Conservation (phyloP, 2,888 invertebrate species). For the Synergus japonicus region DNA sequence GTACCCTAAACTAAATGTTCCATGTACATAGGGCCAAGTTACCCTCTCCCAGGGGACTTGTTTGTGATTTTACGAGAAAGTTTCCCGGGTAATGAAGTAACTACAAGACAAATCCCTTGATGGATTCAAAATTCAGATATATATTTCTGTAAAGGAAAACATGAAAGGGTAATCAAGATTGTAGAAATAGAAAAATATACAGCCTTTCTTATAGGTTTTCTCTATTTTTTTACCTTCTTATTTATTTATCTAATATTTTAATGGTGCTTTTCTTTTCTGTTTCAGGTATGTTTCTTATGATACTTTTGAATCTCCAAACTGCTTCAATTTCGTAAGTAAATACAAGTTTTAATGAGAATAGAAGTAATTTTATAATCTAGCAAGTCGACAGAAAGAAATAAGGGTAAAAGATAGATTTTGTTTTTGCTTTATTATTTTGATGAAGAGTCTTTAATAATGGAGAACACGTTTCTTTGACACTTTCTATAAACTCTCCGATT, state of each 20-base stretch:
- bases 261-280: not conserved
- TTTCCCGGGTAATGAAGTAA: not conserved
- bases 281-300: not conserved
- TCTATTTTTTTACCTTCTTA: not conserved
- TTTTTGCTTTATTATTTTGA: not conserved
- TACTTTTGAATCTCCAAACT: not conserved
- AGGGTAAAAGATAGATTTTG: not conserved
- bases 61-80: slow-evolving; percentile 17
- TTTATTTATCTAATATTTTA: not conserved
- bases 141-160: not conserved
- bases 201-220: too few relatives aligned
- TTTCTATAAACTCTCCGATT: not conserved
- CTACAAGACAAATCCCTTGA: not conserved
- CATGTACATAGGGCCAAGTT: not conserved
- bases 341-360: too few relatives aligned
- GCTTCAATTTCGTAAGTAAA: not conserved
- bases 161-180: too few relatives aligned
- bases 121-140: not conserved
- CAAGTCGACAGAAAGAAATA: too few relatives aligned
- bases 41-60: slow-evolving; percentile 7
- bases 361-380: too few relatives aligned
- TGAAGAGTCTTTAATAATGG: not conserved
- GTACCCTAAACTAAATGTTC: not conserved
- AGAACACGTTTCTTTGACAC: not conserved
- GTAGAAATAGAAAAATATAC: too few relatives aligned